Conservation (phyloP, 2,797 vertebrate species). For the Helostoma temminkii region DNA sequence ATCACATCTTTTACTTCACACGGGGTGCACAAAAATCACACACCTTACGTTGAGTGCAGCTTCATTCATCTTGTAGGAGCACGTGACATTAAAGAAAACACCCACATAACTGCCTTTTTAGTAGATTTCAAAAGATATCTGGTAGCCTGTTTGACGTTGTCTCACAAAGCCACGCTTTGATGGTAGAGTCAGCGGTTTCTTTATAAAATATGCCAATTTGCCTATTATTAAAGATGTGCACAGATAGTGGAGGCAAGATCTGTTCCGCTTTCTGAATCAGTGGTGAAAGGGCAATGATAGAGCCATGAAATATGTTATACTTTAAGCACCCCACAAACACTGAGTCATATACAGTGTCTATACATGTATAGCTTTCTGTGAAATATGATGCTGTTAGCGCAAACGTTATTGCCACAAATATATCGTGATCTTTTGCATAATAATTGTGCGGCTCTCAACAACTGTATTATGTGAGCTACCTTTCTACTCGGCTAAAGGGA, state of each 20-base stretch:
- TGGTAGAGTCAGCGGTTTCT: conserved; percentile 9
- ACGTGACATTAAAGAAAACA: conserved; percentile 23
- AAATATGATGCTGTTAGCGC: conserved; percentile 74
- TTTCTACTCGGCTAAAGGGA: conserved; percentile 81
- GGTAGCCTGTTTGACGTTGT: conserved; percentile 9
- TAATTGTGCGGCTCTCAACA: conserved; percentile 79
- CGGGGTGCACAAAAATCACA: conserved; percentile 41
- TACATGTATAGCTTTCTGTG: conserved; percentile 58
- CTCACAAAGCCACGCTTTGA: conserved; percentile 14
- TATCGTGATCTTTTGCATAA: conserved; percentile 83
- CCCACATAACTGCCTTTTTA: conserved; percentile 5
- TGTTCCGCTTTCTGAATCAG: conserved; percentile 28
- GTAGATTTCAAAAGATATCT: conserved; percentile 12
- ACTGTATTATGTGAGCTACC: conserved; percentile 80
- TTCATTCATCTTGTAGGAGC: conserved; percentile 38
- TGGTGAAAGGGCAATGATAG: conserved; percentile 54
- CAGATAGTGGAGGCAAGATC: conserved; percentile 45
- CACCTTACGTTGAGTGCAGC: conserved; percentile 44
- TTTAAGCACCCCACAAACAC: conserved; percentile 66
- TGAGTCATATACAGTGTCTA: conserved; percentile 62
- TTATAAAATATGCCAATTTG: conserved; percentile 30
- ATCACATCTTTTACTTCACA: conserved; percentile 44
- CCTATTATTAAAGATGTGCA: conserved; percentile 45
- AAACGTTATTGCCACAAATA: conserved; percentile 86
- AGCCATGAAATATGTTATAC: conserved; percentile 55